Conservation (phyloP, 1,140 invertebrate species). For the Scaptomyza pallida region DNA sequence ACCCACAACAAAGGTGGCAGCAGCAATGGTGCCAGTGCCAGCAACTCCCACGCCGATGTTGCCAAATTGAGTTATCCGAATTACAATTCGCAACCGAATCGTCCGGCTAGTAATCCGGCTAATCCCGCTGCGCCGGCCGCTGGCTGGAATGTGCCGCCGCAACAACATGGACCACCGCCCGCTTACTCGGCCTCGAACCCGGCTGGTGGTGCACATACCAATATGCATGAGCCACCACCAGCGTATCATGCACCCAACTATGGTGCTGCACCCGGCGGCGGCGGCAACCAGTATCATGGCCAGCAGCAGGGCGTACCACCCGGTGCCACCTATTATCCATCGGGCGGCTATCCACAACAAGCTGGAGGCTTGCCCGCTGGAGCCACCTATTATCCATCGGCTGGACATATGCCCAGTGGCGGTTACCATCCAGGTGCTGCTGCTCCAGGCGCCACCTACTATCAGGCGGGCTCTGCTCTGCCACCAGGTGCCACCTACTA, state of each 20-base stretch:
- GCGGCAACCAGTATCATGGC: slow-evolving; percentile 58
- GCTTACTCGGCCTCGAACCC: slow-evolving; percentile 74
- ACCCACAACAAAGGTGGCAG: slow-evolving; percentile 45
- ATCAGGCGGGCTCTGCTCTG: slow-evolving; percentile 66
- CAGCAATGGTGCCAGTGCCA: slow-evolving; percentile 17
- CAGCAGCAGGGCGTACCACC: slow-evolving; percentile 55
- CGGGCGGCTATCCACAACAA: slow-evolving; percentile 36
- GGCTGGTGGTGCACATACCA: slow-evolving; percentile 61
- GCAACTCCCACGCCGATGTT: slow-evolving; percentile 73
- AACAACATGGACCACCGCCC: slow-evolving; percentile 67
- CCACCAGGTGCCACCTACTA: slow-evolving; percentile 75
- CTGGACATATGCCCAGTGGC: slow-evolving; percentile 49
- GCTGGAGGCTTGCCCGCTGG: slow-evolving; percentile 38
- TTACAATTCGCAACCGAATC: slow-evolving; percentile 79
- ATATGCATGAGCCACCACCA: slow-evolving; percentile 70
- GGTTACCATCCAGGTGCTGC: slow-evolving; percentile 62
- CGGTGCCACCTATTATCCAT: slow-evolving; percentile 68
- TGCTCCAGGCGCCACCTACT: slow-evolving; percentile 75
- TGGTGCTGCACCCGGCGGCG: slow-evolving; percentile 58
- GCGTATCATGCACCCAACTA: slow-evolving; percentile 70
- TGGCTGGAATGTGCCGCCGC: slow-evolving; percentile 80
- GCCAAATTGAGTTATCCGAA: slow-evolving; percentile 79
- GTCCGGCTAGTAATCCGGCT: slow-evolving; percentile 45
- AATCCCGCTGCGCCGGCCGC: slow-evolving; percentile 20
- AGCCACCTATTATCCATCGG: slow-evolving; percentile 50